Base-by-base conservation (phyloP, 2,797 vertebrate species). In the Sebastes goodei region DNA sequence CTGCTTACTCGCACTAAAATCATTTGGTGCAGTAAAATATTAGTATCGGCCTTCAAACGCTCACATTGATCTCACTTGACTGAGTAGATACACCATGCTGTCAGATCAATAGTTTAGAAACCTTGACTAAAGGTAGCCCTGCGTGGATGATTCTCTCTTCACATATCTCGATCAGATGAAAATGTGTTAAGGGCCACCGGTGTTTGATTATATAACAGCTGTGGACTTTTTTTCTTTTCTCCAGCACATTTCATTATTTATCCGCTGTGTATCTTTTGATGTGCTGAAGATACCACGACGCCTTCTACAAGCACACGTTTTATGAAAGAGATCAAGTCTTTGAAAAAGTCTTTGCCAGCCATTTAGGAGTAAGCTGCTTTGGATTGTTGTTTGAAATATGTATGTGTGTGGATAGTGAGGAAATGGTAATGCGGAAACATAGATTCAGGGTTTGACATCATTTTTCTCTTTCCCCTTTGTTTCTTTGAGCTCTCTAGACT, bases 121-220 rank as follows among this genome's bases (percentile, higher is more conserved):
- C 42, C 78, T 53, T 80, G 38, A 30, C 15, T 73, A 14, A 42
- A 71, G 30, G 49, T 42, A 29, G 42, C 60, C 32, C 62, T 30
- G 30, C 9, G 11, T 57, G 30, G 21, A 68, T 8, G 25, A 70
- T 74, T 74, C 23, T 68, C 46, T 81, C 68, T 25, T 73, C 60
- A 61, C 57, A 66, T n/a, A 56, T 60, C 33, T 38, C 25, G 27
- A 73, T 74, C 52, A 80, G 69, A 69, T 64, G 29, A 78, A 83
- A 83, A 80, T 64, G 59, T 32, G 67, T 73, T 62, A 23, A 61
- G 12, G 56, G 15, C 20, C 25, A 20, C 55, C 30, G 71, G 49
- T 78, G 56, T 86, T 79, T 70, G 25, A 65, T 76, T 78, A 72
- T 61, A 67, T 62, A 88, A 61, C 63, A 83, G 46, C 53, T 68